These are phyloP conservation scores for Aselliscus stoliczkanus DNA, from an alignment of 2,797 vertebrate species.

Conservation along the genomic window DNA sequence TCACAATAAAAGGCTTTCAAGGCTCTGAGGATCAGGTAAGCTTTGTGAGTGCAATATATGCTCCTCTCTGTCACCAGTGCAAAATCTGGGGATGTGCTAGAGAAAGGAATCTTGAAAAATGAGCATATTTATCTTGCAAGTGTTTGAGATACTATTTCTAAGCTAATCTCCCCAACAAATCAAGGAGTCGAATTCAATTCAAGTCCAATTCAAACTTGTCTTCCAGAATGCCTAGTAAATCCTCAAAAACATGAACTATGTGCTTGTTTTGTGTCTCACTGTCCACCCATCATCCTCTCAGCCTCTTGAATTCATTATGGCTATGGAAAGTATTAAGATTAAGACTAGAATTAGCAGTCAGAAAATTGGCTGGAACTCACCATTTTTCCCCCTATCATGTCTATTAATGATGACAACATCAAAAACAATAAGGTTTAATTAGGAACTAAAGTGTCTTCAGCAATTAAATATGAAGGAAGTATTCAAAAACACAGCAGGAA, in stretches of 20 bases:
- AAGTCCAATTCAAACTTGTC: slow-evolving; percentile 34
- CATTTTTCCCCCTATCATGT: slow-evolving; percentile 60
- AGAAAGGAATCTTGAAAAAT: slow-evolving; percentile 11
- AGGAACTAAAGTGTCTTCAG: slow-evolving; percentile 81
- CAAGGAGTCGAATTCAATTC: slow-evolving; percentile 24
- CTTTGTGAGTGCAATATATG: neutral
- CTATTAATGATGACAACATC: slow-evolving; percentile 81
- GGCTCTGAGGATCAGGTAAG: neutral
- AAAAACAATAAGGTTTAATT: slow-evolving; percentile 87
- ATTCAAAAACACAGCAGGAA: slow-evolving; percentile 80
- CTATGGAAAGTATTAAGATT: neutral
- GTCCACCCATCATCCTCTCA: neutral
- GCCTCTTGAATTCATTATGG: neutral
- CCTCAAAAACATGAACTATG: neutral
- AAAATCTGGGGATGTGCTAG: neutral
- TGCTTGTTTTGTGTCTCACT: neutral
- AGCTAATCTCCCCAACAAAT: slow-evolving; percentile 45
- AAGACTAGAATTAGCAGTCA: slow-evolving; percentile 54
- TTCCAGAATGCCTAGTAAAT: slow-evolving; percentile 34
- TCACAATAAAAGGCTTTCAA: slow-evolving; percentile 45
- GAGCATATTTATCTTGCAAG: slow-evolving; percentile 28
- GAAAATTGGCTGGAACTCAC: slow-evolving; percentile 58
- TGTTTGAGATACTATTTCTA: slow-evolving; percentile 42
- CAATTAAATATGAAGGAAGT: slow-evolving; percentile 83
- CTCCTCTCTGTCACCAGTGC: slow-evolving; percentile 17